Conservation (phyloP, 2,113 vertebrate genomes). For the Mastomys natalensis region DNA sequence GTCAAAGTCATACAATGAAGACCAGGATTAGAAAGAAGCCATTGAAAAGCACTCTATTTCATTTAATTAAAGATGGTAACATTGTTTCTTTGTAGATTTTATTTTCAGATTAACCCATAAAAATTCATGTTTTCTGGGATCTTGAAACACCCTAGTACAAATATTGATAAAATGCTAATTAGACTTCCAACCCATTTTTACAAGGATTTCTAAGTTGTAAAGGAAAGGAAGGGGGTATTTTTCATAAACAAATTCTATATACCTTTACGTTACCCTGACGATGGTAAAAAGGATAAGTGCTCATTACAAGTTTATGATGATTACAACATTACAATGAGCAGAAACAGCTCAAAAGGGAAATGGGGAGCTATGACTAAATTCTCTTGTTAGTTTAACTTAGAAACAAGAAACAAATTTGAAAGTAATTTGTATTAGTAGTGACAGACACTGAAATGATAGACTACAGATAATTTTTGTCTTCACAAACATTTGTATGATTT, state of each 20-base stretch:
- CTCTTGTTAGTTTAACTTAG: not conserved
- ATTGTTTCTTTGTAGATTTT: slow-evolving; percentile 25
- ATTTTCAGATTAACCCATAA: slow-evolving; percentile 1
- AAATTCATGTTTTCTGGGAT: not conserved
- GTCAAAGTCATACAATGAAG: not conserved
- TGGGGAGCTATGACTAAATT: not conserved
- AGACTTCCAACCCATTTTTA: not conserved
- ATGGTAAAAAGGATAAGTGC: not conserved
- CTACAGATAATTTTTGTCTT: not conserved
- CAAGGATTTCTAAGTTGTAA: not conserved
- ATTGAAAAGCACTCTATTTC: not conserved
- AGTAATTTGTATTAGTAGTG: not conserved
- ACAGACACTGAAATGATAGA: not conserved
- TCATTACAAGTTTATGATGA: not conserved
- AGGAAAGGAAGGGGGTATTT: not conserved
- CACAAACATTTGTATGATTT: slow-evolving; percentile 12
- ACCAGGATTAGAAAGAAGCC: not conserved
- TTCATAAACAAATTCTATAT: not conserved
- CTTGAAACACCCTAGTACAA: not conserved
- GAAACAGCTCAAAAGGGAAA: not conserved
- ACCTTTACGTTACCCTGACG: not conserved
- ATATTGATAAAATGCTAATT: slow-evolving; percentile 12
- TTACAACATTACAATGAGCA: too few species aligned
- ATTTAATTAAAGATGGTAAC: not conserved
- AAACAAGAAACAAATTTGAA: not conserved